Conservation (phyloP, 2,888 invertebrate species). For the Rhogogaster chlorosoma region DNA sequence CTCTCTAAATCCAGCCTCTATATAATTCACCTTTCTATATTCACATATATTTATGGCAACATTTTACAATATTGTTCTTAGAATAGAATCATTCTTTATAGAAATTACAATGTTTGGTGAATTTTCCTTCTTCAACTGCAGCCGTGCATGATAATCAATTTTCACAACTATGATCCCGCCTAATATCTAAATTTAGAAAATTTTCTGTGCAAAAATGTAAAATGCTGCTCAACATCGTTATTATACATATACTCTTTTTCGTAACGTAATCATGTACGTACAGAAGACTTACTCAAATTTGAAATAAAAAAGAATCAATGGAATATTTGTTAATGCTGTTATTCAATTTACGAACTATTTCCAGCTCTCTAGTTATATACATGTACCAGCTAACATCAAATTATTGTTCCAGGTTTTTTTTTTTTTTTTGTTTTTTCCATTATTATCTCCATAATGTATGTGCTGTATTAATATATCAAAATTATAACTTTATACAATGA, state of each 20-base stretch:
- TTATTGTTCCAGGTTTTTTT: constrained; percentile 3
- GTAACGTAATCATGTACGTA: background rate
- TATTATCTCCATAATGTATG: background rate
- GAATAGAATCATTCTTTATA: background rate
- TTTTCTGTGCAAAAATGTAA: constrained; percentile 41
- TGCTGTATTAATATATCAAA: background rate
- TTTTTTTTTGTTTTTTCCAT: background rate
- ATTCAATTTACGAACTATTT: background rate
- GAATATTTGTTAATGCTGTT: background rate
- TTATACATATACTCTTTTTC: constrained; percentile 2
- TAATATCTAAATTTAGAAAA: constrained; percentile 15
- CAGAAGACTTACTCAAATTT: background rate
- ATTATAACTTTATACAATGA: background rate
- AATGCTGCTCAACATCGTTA: constrained; percentile 20
- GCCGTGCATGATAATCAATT: background rate
- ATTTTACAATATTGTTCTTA: constrained; percentile 9
- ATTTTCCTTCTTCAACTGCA: background rate
- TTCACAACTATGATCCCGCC: background rate
- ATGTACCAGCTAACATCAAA: background rate
- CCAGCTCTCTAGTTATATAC: background rate
- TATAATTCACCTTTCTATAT: constrained; percentile 16
- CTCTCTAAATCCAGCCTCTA: constrained; percentile 15
- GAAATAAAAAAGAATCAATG: background rate
- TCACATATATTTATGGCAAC: constrained; percentile 13
- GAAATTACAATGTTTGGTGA: background rate